A percentile compares a stretch with the other conserved stretches of the same genome.
Evolutionary conservation across 2,797 vertebrate genomes (phyloP).

Genomic region (Hapalemur alaotrensis): DNA sequence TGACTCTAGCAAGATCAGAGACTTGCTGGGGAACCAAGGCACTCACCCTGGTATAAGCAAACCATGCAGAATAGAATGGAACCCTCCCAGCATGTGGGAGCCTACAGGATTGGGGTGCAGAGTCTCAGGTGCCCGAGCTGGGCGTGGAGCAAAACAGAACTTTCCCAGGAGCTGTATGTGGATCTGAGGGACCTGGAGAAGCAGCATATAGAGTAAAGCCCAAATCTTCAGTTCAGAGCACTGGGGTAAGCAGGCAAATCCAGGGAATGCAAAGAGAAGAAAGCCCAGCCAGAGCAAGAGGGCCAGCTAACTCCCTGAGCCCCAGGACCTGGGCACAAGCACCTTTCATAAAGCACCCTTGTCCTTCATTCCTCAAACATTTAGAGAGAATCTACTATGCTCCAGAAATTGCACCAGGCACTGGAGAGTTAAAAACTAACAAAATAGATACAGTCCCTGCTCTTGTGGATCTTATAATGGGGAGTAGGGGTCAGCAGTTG

Average conservation of each 20-base stretch:
- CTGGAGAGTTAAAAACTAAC: neutral
- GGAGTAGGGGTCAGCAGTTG: neutral
- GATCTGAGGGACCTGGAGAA: neutral
- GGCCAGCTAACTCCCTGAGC: neutral
- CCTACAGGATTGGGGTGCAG: too few relatives aligned
- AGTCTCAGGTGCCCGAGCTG: neutral
- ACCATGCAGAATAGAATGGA: neutral
- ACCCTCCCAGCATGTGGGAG: neutral
- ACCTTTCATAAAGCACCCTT: neutral
- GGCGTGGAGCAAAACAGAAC: neutral
- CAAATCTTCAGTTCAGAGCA: neutral
- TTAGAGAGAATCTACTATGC: neutral
- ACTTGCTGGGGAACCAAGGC: neutral
- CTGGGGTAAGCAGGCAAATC: neutral
- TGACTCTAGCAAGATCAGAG: neutral
- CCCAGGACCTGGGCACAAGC: neutral
- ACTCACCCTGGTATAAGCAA: neutral
- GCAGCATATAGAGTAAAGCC: rapidly evolving
- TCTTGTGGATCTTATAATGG: neutral
- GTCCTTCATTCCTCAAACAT: neutral
- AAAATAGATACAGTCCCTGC: neutral
- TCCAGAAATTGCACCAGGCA: neutral
- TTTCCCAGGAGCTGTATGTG: neutral
- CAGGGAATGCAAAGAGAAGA: neutral
- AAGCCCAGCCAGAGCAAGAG: neutral